Base-by-base conservation (phyloP, 2,888 invertebrate species). In the Agrenia bidenticulata region DNA sequence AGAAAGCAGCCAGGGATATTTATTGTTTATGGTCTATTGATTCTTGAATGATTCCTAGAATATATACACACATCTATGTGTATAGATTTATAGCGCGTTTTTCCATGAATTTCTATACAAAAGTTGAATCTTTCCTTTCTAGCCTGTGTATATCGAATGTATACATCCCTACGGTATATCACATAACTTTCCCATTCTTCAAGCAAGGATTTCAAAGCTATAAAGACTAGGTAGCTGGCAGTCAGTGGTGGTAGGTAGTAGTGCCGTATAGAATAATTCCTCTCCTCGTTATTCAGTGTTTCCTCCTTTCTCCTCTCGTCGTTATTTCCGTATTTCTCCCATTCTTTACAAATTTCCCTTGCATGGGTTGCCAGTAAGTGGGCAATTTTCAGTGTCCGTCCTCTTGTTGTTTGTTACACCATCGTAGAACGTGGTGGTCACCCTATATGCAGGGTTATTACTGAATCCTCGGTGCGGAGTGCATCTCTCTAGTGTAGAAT, bases 1-100 rank as follows among this genome's bases (percentile, higher is more conserved):
- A 61, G 45, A 58, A 27, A 64, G 63, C n/a, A 39, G 13, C 57
- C 41, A 63, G 50, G 59, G 64, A 66, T 68, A 73, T 73, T 73
- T 73, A 73, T 73, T 73, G 72, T 70, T 70, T 73, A 73, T 73
- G 70, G 70, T 70, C 70, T 73, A 73, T 73, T 73, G 72, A 70
- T 55, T 66, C 72, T 59, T 63, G 62, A 70, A 70, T 64, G 68
- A 72, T 69, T 72, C 61, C 37, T 58, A 58, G 61, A 67, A 51
- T 68, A 57, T 62, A 60, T 51, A 7, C 23, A 13, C 23, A 53
- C 23, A 51, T 24, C 4, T 51, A 24, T 51, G 23, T 7, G 5
- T 51, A 24, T 24, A 51, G 51, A 23, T 23, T 7, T 24, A 23
- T 19, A 23, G 24, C 2, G 17, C 15, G 32, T 32, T 32, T 32